A percentile compares a stretch with the other conserved stretches of the same genome.
Evolutionary conservation across 2,113 vertebrate species (phyloP).

Genomic region (Ptilorrhoa leucosticta): DNA sequence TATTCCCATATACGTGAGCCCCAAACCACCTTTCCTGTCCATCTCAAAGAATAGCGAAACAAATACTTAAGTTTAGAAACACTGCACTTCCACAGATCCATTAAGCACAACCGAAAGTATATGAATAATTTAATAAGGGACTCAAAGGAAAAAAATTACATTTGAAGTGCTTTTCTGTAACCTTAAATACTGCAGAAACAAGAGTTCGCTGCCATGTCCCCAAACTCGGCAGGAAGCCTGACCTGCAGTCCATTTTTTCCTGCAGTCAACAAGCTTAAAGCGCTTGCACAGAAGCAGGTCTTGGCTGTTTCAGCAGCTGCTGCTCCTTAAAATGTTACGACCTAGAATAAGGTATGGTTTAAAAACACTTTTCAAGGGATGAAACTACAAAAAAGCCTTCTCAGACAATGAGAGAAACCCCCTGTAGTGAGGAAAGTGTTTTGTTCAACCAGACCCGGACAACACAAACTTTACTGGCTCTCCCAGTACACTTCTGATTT

Average conservation of each 20-base stretch:
- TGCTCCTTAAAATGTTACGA: not conserved
- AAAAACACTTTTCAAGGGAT: not conserved
- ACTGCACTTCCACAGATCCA: not conserved
- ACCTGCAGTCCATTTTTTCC: not conserved
- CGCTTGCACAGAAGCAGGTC: not conserved
- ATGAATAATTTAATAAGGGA: not conserved
- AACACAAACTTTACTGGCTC: not conserved
- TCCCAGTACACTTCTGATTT: not conserved
- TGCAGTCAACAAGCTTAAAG: not conserved
- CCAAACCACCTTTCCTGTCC: not conserved
- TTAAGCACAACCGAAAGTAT: not conserved
- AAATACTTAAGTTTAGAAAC: not conserved
- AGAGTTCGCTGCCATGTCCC: fast-evolving
- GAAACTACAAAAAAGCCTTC: not conserved
- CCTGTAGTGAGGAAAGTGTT: not conserved
- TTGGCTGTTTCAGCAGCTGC: not conserved
- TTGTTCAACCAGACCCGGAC: not conserved
- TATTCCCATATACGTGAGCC: not conserved
- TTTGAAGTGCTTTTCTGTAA: not conserved
- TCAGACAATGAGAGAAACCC: not conserved
- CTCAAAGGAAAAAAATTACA: not conserved
- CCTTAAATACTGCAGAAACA: not conserved
- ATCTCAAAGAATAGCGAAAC: not conserved
- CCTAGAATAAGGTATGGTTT: not conserved
- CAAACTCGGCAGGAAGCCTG: not conserved